Evolutionary conservation across 1,140 invertebrate species (phyloP), one percentile per base, ranked within the genome.

Genomic region (Onthophagus taurus): DNA sequence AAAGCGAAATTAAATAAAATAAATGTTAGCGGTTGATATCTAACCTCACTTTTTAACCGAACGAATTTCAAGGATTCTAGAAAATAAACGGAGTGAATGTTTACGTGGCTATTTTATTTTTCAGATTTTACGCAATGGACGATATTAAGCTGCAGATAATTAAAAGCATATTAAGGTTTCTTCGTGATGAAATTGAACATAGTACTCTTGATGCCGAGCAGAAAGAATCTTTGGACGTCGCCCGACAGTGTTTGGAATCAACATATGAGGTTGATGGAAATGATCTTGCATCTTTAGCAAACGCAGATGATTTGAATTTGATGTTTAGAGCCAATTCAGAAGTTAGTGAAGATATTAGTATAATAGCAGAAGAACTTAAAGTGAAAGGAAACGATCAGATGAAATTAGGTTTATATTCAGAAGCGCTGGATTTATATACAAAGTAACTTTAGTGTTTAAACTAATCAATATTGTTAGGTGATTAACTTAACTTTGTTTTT

Each of bases 381-480:
- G 82, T 80, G 52, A 77, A 84, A 67, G 92, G 91, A 35, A 97
- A 97, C 69, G 72, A 80, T 41, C 69, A 83, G 4, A 91, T 96
- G 85, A 89, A 87, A 60, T 69, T 73, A 26, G 79, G 83, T 26
- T 79, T 81, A 52, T 85, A 78, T 63, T 69, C 74, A 8, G 86
- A 89, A 68, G 91, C 91, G 4, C 57, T 93, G 13, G 71, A 78
- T 4, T 77, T 77, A 58, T 95, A 96, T 61, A 79, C 85, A 51
- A 79, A 79, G 77, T 78, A 75, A 68, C 59, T 56, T 18, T 42
- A 14, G 26, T 13, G 41, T 44, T 41, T 8, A 26, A n/a, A 9
- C 14, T 4, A 9, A 12, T 29, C 12, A n/a, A 12, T 37, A 23
- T 46, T 46, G 30, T 19, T 34, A 49, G 47, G 44, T 47, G 29